Base-by-base conservation (phyloP, 2,113 vertebrate genomes). In the Aptenodytes forsteri region DNA sequence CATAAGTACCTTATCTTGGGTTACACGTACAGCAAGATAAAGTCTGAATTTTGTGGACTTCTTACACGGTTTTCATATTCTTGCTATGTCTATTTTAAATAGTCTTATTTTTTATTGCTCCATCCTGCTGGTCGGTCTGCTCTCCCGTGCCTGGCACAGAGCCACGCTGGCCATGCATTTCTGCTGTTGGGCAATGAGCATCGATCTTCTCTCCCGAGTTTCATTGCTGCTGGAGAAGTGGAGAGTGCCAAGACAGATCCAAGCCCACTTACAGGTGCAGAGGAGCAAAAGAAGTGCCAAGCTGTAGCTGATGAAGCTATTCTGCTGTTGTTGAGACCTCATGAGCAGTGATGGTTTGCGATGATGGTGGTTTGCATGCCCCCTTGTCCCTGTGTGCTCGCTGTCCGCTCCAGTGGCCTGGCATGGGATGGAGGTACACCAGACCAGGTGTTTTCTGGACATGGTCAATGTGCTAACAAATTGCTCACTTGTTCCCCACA, bases 111-210 rank as follows among this genome's bases (percentile, higher is more conserved):
- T 87, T 83, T 80, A 69, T 77, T 83, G 5, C 46, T 91, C 20
- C 6, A 8, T 38, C 25, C 75, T 4, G 9, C 42, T 85, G 54
- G 27, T 36, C 25, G 69, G 23, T 42, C 73, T 89, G 56, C 80
- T 65, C 17, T 83, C 50, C 73, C 1, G 0, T 66, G 62, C 46
- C 88, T 89, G 86, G 76, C 55, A 49, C 34, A 59, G 50, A 38
- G 34, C 84, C 73, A 12, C 0, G 0, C 54, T 87, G 84, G 54
- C 91, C 0, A 0, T 26, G 75, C 20, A 3, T 32, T 93, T 89
- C 54, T 95, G 73, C 70, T 90, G 25, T 8, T 76, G 87, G 61
- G 50, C 49, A 16, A 4, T 0, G 21, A 62, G 23, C 11, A 16
- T 65, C 2, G 2, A 46, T 88, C 62, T 67, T 83, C 44, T 66